Evolutionary conservation across 2,888 invertebrate genomes (phyloP).

Genomic region (Mechanitis messenoides): DNA sequence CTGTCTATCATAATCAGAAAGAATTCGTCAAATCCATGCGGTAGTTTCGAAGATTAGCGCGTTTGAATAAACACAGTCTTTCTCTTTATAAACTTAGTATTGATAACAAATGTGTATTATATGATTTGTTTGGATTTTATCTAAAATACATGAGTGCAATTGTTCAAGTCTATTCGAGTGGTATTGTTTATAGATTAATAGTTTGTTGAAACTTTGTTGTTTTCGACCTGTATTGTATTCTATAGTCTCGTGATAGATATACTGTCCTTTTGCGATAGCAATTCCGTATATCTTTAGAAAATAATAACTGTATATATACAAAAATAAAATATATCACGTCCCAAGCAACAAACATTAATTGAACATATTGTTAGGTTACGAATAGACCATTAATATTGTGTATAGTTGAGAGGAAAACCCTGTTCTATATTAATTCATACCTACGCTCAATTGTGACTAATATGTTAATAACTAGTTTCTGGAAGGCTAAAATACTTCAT

Average conservation of each 20-base stretch:
- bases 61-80: no score
- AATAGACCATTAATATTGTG: constrained; percentile 3
- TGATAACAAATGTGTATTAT: no score
- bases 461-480: constrained; percentile 4
- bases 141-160: neutral
- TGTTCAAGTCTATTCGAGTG: neutral
- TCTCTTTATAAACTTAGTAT: no score
- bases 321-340: no score
- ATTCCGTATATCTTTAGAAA: no score
- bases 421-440: constrained; percentile 20
- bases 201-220: constrained; percentile 18
- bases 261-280: neutral
- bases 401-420: constrained; percentile 26
- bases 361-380: no score
- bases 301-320: no score
- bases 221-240: constrained; percentile 19
- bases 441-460: constrained; percentile 31
- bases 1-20: no score
- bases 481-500: neutral
- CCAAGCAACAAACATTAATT: no score
- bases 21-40: no score
- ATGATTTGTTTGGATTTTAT: no score
- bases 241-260: no score
- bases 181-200: constrained; percentile 20
- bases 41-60: neutral